Evolutionary conservation across 2,888 invertebrate species (phyloP).

Genomic region (Drosophila meridionalis): DNA sequence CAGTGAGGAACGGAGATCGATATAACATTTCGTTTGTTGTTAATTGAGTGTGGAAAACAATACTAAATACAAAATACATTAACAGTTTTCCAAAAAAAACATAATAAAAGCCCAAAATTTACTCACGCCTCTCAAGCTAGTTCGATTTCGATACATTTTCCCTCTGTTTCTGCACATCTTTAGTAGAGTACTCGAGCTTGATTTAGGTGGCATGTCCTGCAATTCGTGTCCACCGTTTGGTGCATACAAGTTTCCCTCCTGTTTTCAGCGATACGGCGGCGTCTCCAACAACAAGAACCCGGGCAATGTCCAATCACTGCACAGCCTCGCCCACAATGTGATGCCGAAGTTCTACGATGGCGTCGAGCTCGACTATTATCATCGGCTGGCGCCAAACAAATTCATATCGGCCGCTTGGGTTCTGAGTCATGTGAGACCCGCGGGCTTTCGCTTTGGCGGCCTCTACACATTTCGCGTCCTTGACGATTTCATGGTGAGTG

Average conservation of each 20-base stretch:
- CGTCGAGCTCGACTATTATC: constrained; percentile 78
- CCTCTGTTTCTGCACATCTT: constrained; percentile 3
- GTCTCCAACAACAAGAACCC: constrained; percentile 77
- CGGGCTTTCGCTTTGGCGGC: constrained; percentile 84
- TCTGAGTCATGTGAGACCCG: constrained; percentile 82
- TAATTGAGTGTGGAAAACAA: constrained; percentile 19
- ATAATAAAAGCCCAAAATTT: constrained; percentile 46
- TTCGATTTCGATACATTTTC: constrained; percentile 15
- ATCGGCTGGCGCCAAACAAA: constrained; percentile 82
- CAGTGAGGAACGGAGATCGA: constrained; percentile 40
- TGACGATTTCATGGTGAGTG: constrained; percentile 81
- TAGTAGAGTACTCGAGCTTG: background rate
- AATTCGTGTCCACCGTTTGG: constrained; percentile 58
- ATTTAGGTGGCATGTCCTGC: constrained; percentile 56
- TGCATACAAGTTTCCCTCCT: constrained; percentile 76
- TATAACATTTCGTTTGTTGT: constrained; percentile 63
- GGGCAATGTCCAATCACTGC: constrained; percentile 83
- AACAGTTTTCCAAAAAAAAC: constrained; percentile 15
- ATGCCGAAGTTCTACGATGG: constrained; percentile 84
- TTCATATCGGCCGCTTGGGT: constrained; percentile 79
- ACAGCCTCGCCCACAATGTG: constrained; percentile 82
- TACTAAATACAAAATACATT: constrained; percentile 28
- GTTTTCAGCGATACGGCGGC: constrained; percentile 77
- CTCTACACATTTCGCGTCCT: constrained; percentile 74
- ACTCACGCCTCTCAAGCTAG: constrained; percentile 8